Conservation (phyloP, 2,113 vertebrate species). For the Xiphias gladius region DNA sequence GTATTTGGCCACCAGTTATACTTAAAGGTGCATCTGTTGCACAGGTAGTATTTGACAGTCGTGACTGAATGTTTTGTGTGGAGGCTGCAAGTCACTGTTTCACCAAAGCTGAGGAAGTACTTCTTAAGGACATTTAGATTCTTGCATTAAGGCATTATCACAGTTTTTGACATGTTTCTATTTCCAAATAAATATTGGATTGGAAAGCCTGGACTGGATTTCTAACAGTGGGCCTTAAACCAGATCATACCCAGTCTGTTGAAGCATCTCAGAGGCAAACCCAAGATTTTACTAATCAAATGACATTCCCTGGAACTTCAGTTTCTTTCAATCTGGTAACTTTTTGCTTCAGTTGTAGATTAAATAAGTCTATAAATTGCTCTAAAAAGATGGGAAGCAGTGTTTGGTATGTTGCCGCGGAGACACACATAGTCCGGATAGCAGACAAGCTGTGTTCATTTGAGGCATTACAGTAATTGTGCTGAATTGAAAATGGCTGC, state of each 20-base stretch:
- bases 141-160: background rate
- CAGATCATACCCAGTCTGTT: background rate
- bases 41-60: constrained; percentile 8
- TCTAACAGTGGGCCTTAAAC: background rate
- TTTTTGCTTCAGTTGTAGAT: background rate
- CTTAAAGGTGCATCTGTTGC: constrained; percentile 14
- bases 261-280: background rate
- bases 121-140: constrained; percentile 6
- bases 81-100: background rate
- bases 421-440: background rate
- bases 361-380: background rate
- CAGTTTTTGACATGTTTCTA: background rate
- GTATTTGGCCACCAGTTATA: background rate
- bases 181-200: too few species aligned
- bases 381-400: background rate
- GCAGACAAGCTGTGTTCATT: background rate
- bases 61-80: background rate
- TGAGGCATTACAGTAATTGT: constrained; percentile 2
- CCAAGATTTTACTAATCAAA: constrained; percentile 3
- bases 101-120: background rate
- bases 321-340: too few species aligned
- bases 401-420: background rate
- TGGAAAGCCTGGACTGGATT: background rate
- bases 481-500: constrained; percentile 2
- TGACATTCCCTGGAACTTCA: background rate